Percentiles rank a stretch among this genome's conserved stretches.
Evolutionary conservation across 2,888 invertebrate genomes (phyloP).

Genomic region (Molorchus minor): DNA sequence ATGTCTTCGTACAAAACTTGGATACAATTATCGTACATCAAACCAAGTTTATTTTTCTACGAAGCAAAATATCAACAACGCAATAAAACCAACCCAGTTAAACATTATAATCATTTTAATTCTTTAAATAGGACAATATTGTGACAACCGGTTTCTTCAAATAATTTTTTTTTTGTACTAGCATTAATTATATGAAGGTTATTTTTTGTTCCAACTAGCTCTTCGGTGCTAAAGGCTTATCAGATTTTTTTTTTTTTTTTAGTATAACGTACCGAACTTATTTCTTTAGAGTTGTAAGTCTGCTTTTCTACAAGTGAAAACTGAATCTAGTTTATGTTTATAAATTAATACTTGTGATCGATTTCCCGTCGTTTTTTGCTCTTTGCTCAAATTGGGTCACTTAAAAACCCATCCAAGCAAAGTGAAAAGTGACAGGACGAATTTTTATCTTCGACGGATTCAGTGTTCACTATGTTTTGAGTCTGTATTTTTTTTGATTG

Average conservation of each 20-base stretch:
- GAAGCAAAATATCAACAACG: background rate
- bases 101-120: background rate
- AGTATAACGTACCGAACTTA: constrained; percentile 27
- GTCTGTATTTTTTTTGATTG: constrained; percentile 29
- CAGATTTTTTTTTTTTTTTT: no score
- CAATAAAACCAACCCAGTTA: background rate
- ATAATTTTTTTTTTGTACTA: constrained; percentile 11
- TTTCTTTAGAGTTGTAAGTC: constrained; percentile 28
- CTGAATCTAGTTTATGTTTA: constrained; percentile 21
- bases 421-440: background rate
- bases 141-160: background rate
- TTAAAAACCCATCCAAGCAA: background rate
- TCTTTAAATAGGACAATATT: background rate
- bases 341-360: constrained; percentile 4
- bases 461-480: constrained; percentile 24
- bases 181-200: constrained; percentile 20
- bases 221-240: constrained; percentile 23
- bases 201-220: constrained; percentile 6
- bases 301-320: constrained; percentile 29
- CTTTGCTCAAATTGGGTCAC: background rate
- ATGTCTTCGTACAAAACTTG: background rate
- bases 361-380: constrained; percentile 2
- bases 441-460: constrained; percentile 19
- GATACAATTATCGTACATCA: background rate
- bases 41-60: no score